phyloP scores from a whole-genome alignment of 2,888 invertebrate species.

The Noctua pronuba region DNA sequence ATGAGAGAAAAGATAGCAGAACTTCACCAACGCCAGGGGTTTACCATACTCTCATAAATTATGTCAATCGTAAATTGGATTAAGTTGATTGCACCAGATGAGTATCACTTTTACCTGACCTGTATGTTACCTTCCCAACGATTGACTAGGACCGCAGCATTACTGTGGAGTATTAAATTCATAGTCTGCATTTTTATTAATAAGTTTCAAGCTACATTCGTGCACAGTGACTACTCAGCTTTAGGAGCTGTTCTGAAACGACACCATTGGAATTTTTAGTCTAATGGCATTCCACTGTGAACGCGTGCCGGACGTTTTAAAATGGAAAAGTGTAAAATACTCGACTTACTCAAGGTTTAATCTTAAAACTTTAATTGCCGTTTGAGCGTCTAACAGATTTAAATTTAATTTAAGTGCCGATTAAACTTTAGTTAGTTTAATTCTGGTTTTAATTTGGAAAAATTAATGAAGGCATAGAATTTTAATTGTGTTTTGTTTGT shows the following conservation, averaged over 20 bases:
- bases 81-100: neutral
- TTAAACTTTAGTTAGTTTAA: neutral
- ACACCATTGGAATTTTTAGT: constrained; percentile 62
- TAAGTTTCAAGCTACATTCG: neutral
- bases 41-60: neutral
- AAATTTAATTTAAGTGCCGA: constrained; percentile 29
- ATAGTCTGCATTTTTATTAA: neutral
- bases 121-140: neutral
- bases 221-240: constrained; percentile 34
- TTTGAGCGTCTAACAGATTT: constrained; percentile 29
- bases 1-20: neutral
- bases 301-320: constrained; percentile 53
- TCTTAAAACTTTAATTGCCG: constrained; percentile 54
- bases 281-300: constrained; percentile 51
- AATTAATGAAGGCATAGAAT: neutral
- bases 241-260: constrained; percentile 44
- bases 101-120: too few species aligned
- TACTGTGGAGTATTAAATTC: neutral
- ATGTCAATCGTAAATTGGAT: neutral
- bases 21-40: neutral
- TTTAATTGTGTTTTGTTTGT: constrained; percentile 4
- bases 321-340: constrained; percentile 55
- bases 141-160: neutral
- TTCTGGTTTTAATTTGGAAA: constrained; percentile 8
- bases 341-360: constrained; percentile 43